Conservation (phyloP, 2,113 vertebrate species). For the Microcebus tavaratra region DNA sequence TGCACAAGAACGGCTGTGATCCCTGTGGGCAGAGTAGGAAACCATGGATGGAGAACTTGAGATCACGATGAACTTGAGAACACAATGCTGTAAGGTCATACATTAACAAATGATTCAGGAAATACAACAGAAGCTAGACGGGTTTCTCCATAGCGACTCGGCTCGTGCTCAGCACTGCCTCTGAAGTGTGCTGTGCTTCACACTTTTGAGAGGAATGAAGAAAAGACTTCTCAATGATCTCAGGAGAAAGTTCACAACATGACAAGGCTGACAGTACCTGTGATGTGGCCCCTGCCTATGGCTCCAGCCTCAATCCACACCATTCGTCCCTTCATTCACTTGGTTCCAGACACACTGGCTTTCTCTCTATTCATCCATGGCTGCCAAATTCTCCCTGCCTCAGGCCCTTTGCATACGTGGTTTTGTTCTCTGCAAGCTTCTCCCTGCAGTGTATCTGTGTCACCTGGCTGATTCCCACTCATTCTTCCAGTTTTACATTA, state of each 20-base stretch:
- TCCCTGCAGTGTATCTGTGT: not conserved
- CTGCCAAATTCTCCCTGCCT: not conserved
- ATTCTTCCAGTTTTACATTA: not conserved
- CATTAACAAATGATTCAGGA: not conserved
- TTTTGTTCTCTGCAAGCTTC: not conserved
- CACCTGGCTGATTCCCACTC: not conserved
- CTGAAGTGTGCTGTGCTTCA: not conserved
- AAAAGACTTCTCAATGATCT: accelerated
- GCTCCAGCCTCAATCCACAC: not conserved
- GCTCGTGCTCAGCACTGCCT: too few relatives aligned
- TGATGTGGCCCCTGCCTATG: not conserved
- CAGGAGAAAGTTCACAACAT: not conserved
- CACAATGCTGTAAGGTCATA: not conserved
- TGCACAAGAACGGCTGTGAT: accelerated
- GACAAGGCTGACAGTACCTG: not conserved
- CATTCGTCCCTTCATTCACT: accelerated
- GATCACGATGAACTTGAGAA: not conserved
- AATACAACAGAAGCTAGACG: not conserved
- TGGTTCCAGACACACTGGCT: not conserved
- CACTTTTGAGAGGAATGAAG: not conserved
- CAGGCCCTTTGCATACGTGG: not conserved
- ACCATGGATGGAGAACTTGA: accelerated
- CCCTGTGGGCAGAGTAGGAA: too few relatives aligned
- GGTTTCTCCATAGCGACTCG: not conserved
- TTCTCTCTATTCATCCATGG: not conserved